Evolutionary conservation across 2,113 vertebrate species (phyloP), one percentile per base, ranked within the genome.

Genomic region (Sander lucioperca): DNA sequence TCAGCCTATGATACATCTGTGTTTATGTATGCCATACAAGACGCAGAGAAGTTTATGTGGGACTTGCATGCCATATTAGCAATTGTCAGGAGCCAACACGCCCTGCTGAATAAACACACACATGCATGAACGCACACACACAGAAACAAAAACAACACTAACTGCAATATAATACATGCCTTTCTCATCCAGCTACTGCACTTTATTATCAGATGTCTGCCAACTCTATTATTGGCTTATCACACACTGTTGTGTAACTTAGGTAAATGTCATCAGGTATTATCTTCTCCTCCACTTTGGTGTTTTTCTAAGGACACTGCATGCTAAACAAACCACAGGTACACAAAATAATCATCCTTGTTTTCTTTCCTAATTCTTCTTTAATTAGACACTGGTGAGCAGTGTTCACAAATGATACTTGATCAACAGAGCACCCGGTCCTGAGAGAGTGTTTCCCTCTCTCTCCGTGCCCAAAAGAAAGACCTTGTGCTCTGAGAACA

Each of bases 51-150:
- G 12, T 19, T 45, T 16, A 33, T 23, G 25, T 39, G 27, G 3
- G 23, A 36, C 30, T 19, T 16, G 64, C 15, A 53, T 39, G 39
- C 56, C 19, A 9, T 54, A 48, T 57, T 30, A 45, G 5, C 36
- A 59, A 25, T 27, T 61, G 70, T 25, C 6, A 73, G 27, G 0
- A 23, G 11, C n/a, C 18, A 33, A 58, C 68, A 80, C 76, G 23
- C 79, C 71, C 86, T 65, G 10, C 66, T 83, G 18, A 76, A n/a
- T 68, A 77, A 85, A 86, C n/a, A 80, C 11, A 68, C 19, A 43
- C 43, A 47, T 33, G 30, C 30, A 5, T 0, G 30, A n/a, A 36
- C 36, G 9, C 36, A 39, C 7, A 39, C 36, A 18, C 23, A 36
- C 4, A 27, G 1, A 33, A 33, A 39, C 39, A 39, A 9, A 39